Base-by-base conservation (phyloP, 2,797 vertebrate genomes). In the Bovichtus variegatus region DNA sequence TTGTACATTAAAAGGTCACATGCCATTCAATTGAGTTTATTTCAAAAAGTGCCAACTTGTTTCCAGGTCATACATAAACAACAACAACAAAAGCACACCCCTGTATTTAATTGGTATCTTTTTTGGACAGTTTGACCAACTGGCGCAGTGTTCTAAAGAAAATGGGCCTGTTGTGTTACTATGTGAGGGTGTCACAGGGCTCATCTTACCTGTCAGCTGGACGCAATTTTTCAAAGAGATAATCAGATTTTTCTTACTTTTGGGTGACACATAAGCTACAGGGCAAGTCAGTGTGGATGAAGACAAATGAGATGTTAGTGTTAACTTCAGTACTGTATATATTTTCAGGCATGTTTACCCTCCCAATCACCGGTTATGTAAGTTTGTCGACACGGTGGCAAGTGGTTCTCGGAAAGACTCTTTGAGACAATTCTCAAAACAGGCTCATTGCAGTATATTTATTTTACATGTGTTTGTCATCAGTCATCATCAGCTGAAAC, bases 401-500 rank as follows among this genome's bases (percentile, higher is more conserved):
- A n/a, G 57, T 36, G n/a, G 0, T 3, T 65, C 2, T 16, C 57
- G 29, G 12, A 31, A 53, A 10, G 13, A 38, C 2, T 41, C 5
- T n/a, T 54, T 0, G 1, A 40, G 23, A 36, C 9, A n/a, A 10
- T 36, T 62, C 27, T 27, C 16, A 16, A 29, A 49, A 25, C 13
- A 41, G 27, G 53, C 9, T 16, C 0, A 76, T 13, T 31, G 2
- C 2, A 31, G 6, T 11, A 27, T 29, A 27, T 25, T 25, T 12
- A 53, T 2, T 8, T 0, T 11, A 57, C 9, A 57, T 44, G 19
- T 67, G 19, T 34, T 25, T 50, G 34, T 38, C 3, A 18, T 43
- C 53, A n/a, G 13, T 71, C 36, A 53, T 46, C 13, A 50, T 61
- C 40, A 58, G 21, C 25, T 77, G 31, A 25, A 18, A 36, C 36